Base-by-base conservation (phyloP, 2,888 invertebrate species). In the Amphipoea lucens region DNA sequence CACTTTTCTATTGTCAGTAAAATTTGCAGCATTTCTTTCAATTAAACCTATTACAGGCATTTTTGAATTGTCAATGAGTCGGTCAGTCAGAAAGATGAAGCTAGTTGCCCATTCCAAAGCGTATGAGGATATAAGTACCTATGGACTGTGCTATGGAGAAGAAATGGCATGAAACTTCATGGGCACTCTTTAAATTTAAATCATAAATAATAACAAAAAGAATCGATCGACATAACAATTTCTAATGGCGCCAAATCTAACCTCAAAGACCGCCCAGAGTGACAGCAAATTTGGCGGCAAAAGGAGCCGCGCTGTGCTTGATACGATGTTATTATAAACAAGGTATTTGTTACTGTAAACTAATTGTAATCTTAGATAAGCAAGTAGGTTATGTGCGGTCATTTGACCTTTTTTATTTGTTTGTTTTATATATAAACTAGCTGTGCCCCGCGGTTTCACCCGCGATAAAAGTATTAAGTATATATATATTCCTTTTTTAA, bases 241-340 rank as follows among this genome's bases (percentile, higher is more conserved):
- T 62, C 75, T 45, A 77, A 82, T 88, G 88, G 88, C 88, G 88
- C 87, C 88, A 74, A 84, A 70, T 40, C 17, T 77, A 63, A 88
- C 85, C 79, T 87, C 79, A 82, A 84, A 74, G 89, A 88, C 90
- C 90, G 84, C 90, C 88, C 90, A 87, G 76, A 48, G 79, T 79
- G 90, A 81, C 85, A 80, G 72, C 87, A 70, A 78, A 79, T 84
- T 88, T 84, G 83, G 90, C 87, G 89, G 89, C 88, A 90, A 90
- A 90, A 81, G 76, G 84, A 12, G 66, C 90, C 87, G 88, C 87
- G 4, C 20, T 69, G 62, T 78, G 45, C 78, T 76, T 63, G 78
- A 83, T 81, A 79, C 74, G 63, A 48, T 76, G 79, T 85, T 88
- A 78, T 60, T 85, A n/a, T 88, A 88, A 88, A 88, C 88, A 85